Base-by-base conservation (phyloP, 1,140 invertebrate species). In the Bombus superbus region DNA sequence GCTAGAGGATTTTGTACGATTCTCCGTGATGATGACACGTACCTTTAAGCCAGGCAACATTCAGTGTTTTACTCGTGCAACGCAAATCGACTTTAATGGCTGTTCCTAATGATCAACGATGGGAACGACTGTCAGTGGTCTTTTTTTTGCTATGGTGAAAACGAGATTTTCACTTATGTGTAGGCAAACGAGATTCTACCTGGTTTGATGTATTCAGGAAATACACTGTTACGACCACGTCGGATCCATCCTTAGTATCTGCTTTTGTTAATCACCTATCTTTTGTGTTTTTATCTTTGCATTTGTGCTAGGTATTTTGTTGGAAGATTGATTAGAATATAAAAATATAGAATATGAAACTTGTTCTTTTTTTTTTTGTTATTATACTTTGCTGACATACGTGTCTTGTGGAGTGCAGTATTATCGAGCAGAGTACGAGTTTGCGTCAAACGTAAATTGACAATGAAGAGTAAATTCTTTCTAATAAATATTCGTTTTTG, bases 21-120 rank as follows among this genome's bases (percentile, higher is more conserved):
- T 86, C 75, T 64, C 74, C 44, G 32, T 13, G 15, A 83, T 66
- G 88, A 89, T 84, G 85, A 81, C 81, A 69, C 53, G 64, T 73
- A 57, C 71, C 42, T 25, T n/a, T 64, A 62, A 81, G 81, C 44
- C 69, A 57, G 64, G 77, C 53, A 53, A 28, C 69, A 35, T 59
- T 80, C 66, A 78, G 35, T 84, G 79, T 82, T 83, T 90, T 90
- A 87, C 57, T 71, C 38, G 42, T 59, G 77, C 82, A 90, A 90
- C 80, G 85, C 89, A 83, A 84, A 90, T 90, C 85, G 88, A 90
- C 88, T 81, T 90, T 90, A 90, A 90, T 89, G 86, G 74, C 75
- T 86, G 88, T 82, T 66, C 82, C 88, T 90, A 89, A 90, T 90
- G 88, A 90, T 90, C 88, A 69, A 75, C 85, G 83, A 85, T 86